A percentile compares a stretch with the other conserved stretches of the same genome.
These are phyloP conservation scores for Caenorhabditis wallacei DNA, from an alignment of 2,888 invertebrate species.

Conservation along the genomic window DNA sequence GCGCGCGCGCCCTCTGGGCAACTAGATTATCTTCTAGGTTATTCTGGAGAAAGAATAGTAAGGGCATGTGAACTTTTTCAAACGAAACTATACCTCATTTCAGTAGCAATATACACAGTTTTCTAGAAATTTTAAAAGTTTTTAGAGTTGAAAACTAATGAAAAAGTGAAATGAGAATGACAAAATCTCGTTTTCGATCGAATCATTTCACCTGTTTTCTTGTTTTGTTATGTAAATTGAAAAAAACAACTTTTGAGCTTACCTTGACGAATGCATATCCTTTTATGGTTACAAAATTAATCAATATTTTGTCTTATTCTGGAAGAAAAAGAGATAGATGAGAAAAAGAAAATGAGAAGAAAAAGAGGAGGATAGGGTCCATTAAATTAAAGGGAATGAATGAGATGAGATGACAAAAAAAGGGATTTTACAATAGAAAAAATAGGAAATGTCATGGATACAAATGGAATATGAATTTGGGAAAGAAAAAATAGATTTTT, in stretches of 20 bases:
- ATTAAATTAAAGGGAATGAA: conserved; percentile 43
- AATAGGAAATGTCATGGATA: conserved; percentile 30
- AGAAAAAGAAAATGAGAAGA: neutral
- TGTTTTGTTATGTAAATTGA: neutral
- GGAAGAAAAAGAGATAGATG: conserved; percentile 15
- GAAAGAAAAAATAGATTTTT: neutral
- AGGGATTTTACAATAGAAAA: conserved; percentile 4
- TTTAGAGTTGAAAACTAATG: neutral
- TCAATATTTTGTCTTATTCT: conserved; percentile 21
- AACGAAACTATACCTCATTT: conserved; percentile 19
- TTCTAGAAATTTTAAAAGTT: neutral
- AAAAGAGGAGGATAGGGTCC: conserved; percentile 29
- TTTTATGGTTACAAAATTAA: conserved; percentile 19
- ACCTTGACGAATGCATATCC: conserved; percentile 60
- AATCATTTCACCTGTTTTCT: conserved; percentile 19
- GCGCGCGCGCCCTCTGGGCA: conserved; percentile 12
- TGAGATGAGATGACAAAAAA: conserved; percentile 23
- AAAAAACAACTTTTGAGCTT: neutral
- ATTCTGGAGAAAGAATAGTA: conserved; percentile 7
- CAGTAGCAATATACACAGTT: neutral
- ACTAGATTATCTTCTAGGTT: conserved; percentile 42
- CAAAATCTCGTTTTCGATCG: neutral
- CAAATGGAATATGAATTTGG: conserved; percentile 4
- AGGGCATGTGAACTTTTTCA: conserved; percentile 34
- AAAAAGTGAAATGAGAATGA: conserved; percentile 6